Conservation (phyloP, 2,888 invertebrate species). For the Amblyjoppa fuscipennis region DNA sequence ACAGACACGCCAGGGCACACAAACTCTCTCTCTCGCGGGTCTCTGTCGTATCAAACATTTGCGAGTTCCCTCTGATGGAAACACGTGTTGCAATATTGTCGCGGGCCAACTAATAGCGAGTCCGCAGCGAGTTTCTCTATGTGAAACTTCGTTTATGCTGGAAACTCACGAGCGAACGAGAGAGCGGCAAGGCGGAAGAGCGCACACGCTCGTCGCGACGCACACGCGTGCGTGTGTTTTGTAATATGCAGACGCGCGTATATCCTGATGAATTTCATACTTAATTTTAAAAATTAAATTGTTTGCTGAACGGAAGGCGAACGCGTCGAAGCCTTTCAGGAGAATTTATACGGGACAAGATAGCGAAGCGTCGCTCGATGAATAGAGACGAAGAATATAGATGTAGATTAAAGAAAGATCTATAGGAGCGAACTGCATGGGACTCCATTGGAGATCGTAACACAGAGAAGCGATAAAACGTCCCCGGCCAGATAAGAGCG, state of each 20-base stretch:
- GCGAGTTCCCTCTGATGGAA: constrained; percentile 58
- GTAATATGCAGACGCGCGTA: constrained; percentile 1
- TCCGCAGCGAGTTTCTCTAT: constrained; percentile 28
- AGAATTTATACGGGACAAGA: not conserved
- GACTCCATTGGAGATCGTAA: not conserved
- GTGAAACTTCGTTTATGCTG: constrained; percentile 22
- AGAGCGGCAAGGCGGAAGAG: not conserved
- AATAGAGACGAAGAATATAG: not conserved
- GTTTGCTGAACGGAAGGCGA: not conserved
- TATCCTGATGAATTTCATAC: not conserved
- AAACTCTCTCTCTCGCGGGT: not conserved
- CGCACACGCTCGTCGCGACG: not conserved
- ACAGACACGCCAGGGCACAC: not conserved
- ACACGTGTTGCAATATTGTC: constrained; percentile 59
- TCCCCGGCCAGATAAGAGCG: not conserved
- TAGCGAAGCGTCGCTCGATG: not conserved
- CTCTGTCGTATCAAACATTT: constrained; percentile 24
- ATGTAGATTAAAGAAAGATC: not conserved
- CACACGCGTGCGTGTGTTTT: not conserved
- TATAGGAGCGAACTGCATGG: not conserved
- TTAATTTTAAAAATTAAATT: not conserved
- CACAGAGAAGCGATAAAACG: not conserved
- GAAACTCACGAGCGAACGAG: not conserved
- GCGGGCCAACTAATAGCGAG: constrained; percentile 48
- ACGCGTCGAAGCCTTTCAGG: not conserved